Conservation (phyloP, 1,140 invertebrate genomes). For the Drosophila arawakana region DNA sequence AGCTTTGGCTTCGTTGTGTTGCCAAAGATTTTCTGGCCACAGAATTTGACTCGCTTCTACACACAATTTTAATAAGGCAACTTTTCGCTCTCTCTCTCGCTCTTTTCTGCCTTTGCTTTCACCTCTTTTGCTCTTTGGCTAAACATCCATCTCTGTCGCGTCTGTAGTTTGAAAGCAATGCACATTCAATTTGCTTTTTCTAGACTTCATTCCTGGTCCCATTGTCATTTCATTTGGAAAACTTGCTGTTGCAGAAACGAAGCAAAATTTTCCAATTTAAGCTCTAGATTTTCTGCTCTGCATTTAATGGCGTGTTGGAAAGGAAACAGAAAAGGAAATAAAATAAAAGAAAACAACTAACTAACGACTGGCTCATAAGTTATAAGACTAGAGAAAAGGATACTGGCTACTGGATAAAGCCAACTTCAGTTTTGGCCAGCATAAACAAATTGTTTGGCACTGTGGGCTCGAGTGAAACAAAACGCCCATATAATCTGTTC, state of each 20-base stretch:
- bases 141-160: neutral
- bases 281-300: constrained; percentile 56
- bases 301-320: constrained; percentile 65
- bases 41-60: constrained; percentile 63
- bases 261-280: constrained; percentile 74
- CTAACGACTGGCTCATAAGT: constrained; percentile 50
- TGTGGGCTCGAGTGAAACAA: constrained; percentile 54
- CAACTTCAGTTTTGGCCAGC: constrained; percentile 46
- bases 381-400: constrained; percentile 22
- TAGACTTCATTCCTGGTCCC: constrained; percentile 33
- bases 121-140: constrained; percentile 1
- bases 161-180: constrained; percentile 15
- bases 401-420: constrained; percentile 1
- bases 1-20: constrained; percentile 42
- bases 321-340: neutral
- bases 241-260: constrained; percentile 68
- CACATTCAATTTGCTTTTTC: constrained; percentile 33
- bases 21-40: constrained; percentile 51
- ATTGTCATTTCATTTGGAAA: constrained; percentile 78
- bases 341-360: constrained; percentile 8
- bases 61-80: constrained; percentile 68
- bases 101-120: constrained; percentile 2
- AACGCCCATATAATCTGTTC: constrained; percentile 82
- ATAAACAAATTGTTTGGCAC: constrained; percentile 78
- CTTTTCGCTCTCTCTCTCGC: neutral